Base-by-base conservation (phyloP, 1,140 invertebrate genomes). In the Procambarus clarkii region DNA sequence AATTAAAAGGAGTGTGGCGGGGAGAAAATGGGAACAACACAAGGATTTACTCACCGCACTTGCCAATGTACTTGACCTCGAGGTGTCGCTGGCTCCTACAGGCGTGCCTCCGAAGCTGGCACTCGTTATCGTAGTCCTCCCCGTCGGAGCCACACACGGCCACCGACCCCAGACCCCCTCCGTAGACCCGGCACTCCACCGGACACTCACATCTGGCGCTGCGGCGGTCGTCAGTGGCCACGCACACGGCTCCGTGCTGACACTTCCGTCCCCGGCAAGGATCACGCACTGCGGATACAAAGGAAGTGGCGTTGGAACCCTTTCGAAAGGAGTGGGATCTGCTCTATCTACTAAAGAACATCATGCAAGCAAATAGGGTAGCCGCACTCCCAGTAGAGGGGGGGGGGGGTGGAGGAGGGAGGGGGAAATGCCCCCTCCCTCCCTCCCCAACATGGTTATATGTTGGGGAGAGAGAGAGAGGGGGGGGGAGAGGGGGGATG, bases 111-210 rank as follows among this genome's bases (percentile, higher is more conserved):
- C 96, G 96, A 94, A 98, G 95, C 93, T 98, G 97, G 95, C 98
- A 99, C 81, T 96, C 95, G 92, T 96, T 97, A 88, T 96, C 95
- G 95, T 99, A 99, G 92, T 98, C 97, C 91, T 96, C 95, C 48
- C 98, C 98, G 94, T 99, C 98, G 79, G 96, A 97, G 83, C 98
- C 98, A 95, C 98, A 99, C 78, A 99, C 97, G 92, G 97, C 9
- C 79, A 96, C 96, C 50, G 93, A 92, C 81, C 93, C 93, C 93
- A 97, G 97, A 15, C 95, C 95, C 94, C 98, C 94, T 44, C 85
- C 88, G 78, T 92, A 91, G 21, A 80, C 80, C n/a, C 87, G 84
- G 88, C 92, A 93, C 24, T 92, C 88, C 60, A 71, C 78, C n/a
- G 95, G 94, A 92, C 95, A 95, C 88, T 94, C 93, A 92, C 95